Conservation (phyloP, 2,797 vertebrate species). For the Esox lucius region DNA sequence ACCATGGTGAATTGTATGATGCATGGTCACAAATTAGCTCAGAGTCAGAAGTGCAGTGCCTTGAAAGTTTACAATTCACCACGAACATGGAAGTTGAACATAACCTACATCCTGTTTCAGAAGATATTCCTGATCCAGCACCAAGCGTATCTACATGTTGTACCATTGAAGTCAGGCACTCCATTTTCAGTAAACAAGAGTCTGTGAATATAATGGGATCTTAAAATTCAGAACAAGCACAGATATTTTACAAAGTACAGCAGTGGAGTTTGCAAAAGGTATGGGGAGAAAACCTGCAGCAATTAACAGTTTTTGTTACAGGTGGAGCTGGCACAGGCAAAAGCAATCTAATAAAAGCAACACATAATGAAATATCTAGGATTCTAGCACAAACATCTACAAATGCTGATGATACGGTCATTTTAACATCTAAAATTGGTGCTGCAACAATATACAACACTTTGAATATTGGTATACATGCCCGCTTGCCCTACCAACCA, state of each 20-base stretch:
- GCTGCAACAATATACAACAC: slow-evolving; percentile 16
- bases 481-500: slow-evolving; percentile 6
- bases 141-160: not conserved
- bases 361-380: not conserved
- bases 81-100: not conserved
- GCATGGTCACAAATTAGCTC: not conserved
- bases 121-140: not conserved
- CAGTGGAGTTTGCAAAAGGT: not conserved
- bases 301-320: slow-evolving; percentile 8
- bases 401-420: slow-evolving; percentile 3
- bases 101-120: not conserved
- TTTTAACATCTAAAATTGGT: slow-evolving; percentile 13
- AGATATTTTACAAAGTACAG: not conserved
- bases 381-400: not conserved
- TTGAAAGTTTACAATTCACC: no score
- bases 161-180: not conserved
- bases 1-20: not conserved
- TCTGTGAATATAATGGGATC: no score
- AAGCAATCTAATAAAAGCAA: not conserved
- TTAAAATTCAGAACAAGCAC: no score
- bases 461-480: not conserved
- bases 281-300: slow-evolving; percentile 7
- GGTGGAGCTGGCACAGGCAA: not conserved
- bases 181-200: not conserved
- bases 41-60: no score